A percentile compares a stretch with the other conserved stretches of the same genome.
Conservation (phyloP, 2,797 vertebrate genomes). For the Orientallactaga sibirica region DNA sequence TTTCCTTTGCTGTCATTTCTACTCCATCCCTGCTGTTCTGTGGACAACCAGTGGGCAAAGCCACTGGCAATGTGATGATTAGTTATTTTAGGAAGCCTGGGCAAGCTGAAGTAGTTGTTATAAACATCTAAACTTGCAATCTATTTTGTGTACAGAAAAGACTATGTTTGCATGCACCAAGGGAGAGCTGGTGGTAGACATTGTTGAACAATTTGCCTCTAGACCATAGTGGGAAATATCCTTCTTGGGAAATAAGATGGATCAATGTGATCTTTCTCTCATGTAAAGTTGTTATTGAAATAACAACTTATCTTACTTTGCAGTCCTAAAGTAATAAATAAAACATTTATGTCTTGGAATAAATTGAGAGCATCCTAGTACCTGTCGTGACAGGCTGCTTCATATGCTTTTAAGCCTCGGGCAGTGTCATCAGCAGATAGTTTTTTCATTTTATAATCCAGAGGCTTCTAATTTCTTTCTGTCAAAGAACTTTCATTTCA, state of each 20-base stretch:
- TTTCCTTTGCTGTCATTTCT: neutral
- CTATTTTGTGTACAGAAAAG: constrained; percentile 70
- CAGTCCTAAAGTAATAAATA: constrained; percentile 68
- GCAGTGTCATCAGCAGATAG: constrained; percentile 64
- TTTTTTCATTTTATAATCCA: constrained; percentile 65
- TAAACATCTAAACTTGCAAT: constrained; percentile 62
- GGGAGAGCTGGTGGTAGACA: constrained; percentile 71
- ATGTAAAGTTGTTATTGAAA: constrained; percentile 59
- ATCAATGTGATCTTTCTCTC: constrained; percentile 70
- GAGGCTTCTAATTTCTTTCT: constrained; percentile 65
- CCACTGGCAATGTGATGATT: constrained; percentile 62
- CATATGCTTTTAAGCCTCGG: constrained; percentile 55
- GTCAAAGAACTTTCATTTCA: constrained; percentile 55
- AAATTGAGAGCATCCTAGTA: constrained; percentile 66
- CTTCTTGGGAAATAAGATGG: constrained; percentile 69
- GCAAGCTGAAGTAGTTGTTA: constrained; percentile 47
- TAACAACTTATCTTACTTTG: constrained; percentile 70
- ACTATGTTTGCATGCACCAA: constrained; percentile 58
- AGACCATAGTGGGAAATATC: constrained; percentile 68
- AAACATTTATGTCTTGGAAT: constrained; percentile 67
- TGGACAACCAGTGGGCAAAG: constrained; percentile 33
- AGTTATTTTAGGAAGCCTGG: constrained; percentile 66
- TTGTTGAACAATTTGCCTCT: constrained; percentile 77
- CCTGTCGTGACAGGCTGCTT: constrained; percentile 49
- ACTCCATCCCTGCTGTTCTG: neutral